Evolutionary conservation across 2,113 vertebrate genomes (phyloP).

Genomic region (Rhynchomys soricoides): DNA sequence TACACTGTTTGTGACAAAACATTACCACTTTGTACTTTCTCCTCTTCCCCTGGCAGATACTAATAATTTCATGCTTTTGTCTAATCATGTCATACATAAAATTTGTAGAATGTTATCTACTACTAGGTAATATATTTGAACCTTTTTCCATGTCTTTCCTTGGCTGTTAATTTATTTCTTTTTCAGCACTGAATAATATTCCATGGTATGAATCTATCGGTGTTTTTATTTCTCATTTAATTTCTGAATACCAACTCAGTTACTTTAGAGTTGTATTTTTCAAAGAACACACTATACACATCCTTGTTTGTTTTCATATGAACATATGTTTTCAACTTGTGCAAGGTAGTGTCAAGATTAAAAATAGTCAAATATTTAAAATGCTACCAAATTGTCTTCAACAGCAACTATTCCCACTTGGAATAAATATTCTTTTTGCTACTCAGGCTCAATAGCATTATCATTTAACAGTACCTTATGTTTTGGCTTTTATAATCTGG

Average conservation of each 20-base stretch:
- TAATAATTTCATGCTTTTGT: not conserved
- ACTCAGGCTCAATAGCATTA: not conserved
- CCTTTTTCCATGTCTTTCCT: not conserved
- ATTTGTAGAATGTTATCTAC: not conserved
- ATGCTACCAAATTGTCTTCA: not conserved
- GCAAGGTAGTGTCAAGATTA: not conserved
- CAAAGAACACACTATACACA: not conserved
- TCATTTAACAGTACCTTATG: not conserved
- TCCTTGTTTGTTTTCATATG: not conserved
- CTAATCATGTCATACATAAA: not conserved
- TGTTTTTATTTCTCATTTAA: not conserved
- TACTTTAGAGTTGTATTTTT: not conserved
- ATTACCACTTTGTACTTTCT: not conserved
- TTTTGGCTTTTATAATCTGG: not conserved
- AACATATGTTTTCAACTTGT: not conserved
- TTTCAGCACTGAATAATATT: not conserved
- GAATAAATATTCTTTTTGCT: not conserved
- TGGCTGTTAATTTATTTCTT: not conserved
- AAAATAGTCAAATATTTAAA: not conserved
- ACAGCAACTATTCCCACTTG: not conserved
- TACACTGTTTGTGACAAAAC: not conserved
- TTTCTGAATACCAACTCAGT: not conserved
- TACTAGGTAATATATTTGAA: not conserved
- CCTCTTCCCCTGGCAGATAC: too few relatives aligned
- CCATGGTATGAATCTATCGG: not conserved